Base-by-base conservation (phyloP, 1,140 invertebrate species). In the Drosophila asahinai region DNA sequence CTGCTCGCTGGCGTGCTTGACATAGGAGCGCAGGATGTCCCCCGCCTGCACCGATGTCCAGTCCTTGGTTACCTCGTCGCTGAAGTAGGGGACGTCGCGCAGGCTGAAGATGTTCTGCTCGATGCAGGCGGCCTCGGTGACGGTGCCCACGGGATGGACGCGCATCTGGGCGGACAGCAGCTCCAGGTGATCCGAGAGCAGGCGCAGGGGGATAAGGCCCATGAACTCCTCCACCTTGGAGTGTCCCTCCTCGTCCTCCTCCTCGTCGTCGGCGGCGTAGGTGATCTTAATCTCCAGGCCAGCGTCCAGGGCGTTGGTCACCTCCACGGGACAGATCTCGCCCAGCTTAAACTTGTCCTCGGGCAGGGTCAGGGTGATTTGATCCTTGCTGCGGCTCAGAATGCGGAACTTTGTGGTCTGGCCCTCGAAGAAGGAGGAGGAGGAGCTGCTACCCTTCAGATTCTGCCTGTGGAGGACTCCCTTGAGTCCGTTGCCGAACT, bases 401-500 rank as follows among this genome's bases (percentile, higher is more conserved):
- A 93, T 87, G 3, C 91, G 90, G 42, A 93, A 93, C 51, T 86
- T 82, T 11, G 82, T 80, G 27, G 95, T 95, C 92, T 96, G 94
- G 40, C 96, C 96, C 9, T 94, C 68, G 42, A 94, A 94, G 80
- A 95, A 95, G 19, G 93, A 25, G 22, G 22, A 25, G 22, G 22
- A 92, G 67, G 93, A 92, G 67, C 94, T 92, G 63, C 93, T 72
- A 27, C 94, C 84, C 51, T 93, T 94, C 1, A 96, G 92, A 59
- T 94, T 93, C 5, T 93, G 86, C 2, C 90, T 93, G 36, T 95
- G 94, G 2, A 96, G 86, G 71, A 94, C 94, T 2, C 95, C 96
- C 61, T 93, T 94, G 2, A 95, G 86, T 57, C 94, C 93, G 48
- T 93, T 94, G 80, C 95, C 95, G 91, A 96, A 96, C 52, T 93